These are phyloP conservation scores for Seladonia tumulorum DNA, from an alignment of 2,888 invertebrate species.

Conservation along the genomic window DNA sequence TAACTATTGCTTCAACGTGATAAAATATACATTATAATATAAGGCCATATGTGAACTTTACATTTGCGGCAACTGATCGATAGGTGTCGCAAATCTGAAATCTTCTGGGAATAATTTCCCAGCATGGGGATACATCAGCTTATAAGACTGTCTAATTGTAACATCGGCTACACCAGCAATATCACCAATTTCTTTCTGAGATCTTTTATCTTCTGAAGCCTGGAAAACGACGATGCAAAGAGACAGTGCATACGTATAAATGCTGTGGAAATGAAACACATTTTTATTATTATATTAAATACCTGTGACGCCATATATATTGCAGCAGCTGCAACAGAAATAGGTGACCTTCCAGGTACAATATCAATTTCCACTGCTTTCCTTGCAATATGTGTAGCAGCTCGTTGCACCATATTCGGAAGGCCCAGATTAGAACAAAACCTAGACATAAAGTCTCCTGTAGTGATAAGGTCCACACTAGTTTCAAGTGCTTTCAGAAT, in stretches of 20 bases:
- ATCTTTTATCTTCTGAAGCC: slow-evolving; percentile 86
- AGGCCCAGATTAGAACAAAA: slow-evolving; percentile 98
- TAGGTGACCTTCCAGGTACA: slow-evolving; percentile 98
- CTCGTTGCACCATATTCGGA: slow-evolving; percentile 95
- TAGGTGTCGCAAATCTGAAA: slow-evolving; percentile 97
- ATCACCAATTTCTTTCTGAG: slow-evolving; percentile 94
- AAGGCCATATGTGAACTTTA: slow-evolving; percentile 87
- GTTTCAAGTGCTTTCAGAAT: slow-evolving; percentile 98
- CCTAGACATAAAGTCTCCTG: slow-evolving; percentile 99
- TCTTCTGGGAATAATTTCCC: slow-evolving; percentile 97
- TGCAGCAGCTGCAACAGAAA: slow-evolving; percentile 99
- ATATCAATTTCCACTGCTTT: slow-evolving; percentile 98
- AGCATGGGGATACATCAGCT: slow-evolving; percentile 98
- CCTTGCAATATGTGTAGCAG: slow-evolving; percentile 98
- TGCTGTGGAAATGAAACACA: neutral
- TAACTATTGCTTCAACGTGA: slow-evolving; percentile 59
- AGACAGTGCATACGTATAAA: neutral
- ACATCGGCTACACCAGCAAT: slow-evolving; percentile 96
- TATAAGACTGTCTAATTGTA: slow-evolving; percentile 96
- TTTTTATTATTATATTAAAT: slow-evolving; percentile 22
- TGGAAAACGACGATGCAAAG: slow-evolving; percentile 79
- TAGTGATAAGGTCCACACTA: slow-evolving; percentile 98
- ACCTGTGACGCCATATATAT: slow-evolving; percentile 99
- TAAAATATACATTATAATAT: slow-evolving; percentile 54
- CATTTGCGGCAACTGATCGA: slow-evolving; percentile 96